Evolutionary conservation across 2,888 invertebrate genomes (phyloP).

Genomic region (Chironomus riparius): DNA sequence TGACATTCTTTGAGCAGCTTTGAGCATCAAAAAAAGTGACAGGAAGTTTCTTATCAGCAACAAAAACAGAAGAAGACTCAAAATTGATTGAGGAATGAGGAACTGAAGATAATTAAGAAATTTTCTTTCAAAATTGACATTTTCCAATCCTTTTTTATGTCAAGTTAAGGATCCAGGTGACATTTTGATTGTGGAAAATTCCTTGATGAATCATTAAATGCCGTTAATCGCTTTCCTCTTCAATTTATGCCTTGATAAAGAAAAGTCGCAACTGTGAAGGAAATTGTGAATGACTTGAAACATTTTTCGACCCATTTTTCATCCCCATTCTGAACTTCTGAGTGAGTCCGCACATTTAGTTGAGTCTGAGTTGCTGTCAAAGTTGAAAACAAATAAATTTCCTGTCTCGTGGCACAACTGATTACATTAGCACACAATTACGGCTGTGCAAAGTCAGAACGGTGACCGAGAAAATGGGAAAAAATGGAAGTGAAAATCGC

Average conservation of each 20-base stretch:
- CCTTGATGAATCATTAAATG: not conserved
- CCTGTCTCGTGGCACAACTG: not conserved
- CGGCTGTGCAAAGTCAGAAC: not conserved
- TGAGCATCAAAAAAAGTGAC: too few species aligned
- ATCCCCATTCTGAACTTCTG: too few species aligned
- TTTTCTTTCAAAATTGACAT: not conserved
- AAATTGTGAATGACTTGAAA: not conserved
- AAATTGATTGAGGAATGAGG: not conserved
- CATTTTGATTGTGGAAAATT: not conserved
- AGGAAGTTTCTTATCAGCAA: not conserved
- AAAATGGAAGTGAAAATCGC: not conserved
- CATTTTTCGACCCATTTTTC: not conserved
- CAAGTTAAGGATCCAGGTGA: not conserved
- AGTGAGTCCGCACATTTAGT: too few species aligned
- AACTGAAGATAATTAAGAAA: too few species aligned
- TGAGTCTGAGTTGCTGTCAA: not conserved
- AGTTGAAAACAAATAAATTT: constrained; percentile 24
- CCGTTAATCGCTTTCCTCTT: not conserved
- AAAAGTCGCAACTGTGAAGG: not conserved
- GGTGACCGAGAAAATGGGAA: not conserved
- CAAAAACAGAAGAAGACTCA: not conserved
- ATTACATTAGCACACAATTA: constrained; percentile 12
- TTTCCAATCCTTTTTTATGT: not conserved
- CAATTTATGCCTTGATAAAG: not conserved
- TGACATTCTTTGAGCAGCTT: too few species aligned